A percentile compares a stretch with the other conserved stretches of the same genome.
phyloP scores from a whole-genome alignment of 2,888 invertebrate species.

The Eutolmus rufibarbis region DNA sequence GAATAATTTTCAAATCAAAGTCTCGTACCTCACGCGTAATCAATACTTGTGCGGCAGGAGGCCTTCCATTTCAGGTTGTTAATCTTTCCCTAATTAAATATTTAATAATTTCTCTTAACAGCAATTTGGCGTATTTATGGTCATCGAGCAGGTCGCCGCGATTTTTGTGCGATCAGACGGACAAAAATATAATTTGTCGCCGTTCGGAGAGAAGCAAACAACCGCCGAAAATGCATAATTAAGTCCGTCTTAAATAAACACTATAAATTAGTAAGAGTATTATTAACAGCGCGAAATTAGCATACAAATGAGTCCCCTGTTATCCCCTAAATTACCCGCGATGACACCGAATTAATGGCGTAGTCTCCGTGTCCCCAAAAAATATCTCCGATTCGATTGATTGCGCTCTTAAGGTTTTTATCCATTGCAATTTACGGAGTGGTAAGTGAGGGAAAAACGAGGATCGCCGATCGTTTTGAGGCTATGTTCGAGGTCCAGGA shows the following conservation, averaged over 20 bases:
- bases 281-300: conserved; percentile 40
- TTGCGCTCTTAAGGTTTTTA: conserved; percentile 29
- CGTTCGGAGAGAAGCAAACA: conserved; percentile 28
- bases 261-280: conserved; percentile 40
- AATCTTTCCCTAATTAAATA: neutral
- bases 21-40: neutral
- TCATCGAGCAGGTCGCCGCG: neutral
- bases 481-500: neutral
- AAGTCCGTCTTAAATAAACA: conserved; percentile 37
- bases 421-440: conserved; percentile 32
- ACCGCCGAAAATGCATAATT: conserved; percentile 35
- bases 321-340: conserved; percentile 40
- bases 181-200: neutral
- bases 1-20: neutral
- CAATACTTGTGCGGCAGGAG: neutral
- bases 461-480: neutral
- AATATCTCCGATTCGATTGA: conserved; percentile 23
- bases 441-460: conserved; percentile 5
- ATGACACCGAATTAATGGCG: conserved; percentile 40
- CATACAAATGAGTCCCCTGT: conserved; percentile 41
- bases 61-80: neutral
- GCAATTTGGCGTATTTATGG: conserved; percentile 18
- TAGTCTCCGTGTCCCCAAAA: neutral
- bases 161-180: neutral
- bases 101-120: neutral